These are phyloP conservation scores for Drosophila kikkawai DNA, from an alignment of 1,140 invertebrate species.

Conservation along the genomic window DNA sequence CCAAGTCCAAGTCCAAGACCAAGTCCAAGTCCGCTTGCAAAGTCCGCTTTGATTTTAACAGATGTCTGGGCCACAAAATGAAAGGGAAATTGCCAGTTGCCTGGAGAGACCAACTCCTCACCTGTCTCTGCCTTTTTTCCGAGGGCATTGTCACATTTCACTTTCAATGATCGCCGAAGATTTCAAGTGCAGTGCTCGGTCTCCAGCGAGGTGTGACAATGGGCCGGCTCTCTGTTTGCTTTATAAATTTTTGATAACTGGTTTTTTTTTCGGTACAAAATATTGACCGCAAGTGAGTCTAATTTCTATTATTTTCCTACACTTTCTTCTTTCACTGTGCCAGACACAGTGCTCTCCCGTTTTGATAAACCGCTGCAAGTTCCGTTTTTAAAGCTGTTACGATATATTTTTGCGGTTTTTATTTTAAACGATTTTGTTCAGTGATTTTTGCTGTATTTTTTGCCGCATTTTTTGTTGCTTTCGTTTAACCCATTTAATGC, in stretches of 20 bases:
- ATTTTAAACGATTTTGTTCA: slow-evolving; percentile 22
- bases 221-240: slow-evolving; percentile 39
- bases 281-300: slow-evolving; percentile 73
- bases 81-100: slow-evolving; percentile 67
- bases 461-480: slow-evolving; percentile 69
- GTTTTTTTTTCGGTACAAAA: slow-evolving; percentile 27
- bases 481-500: slow-evolving; percentile 82
- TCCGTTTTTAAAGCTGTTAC: slow-evolving; percentile 67
- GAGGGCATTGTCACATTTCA: slow-evolving; percentile 82
- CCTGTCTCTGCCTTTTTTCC: slow-evolving; percentile 10
- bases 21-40: background rate
- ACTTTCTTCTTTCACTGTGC: slow-evolving; percentile 82
- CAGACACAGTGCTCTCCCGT: slow-evolving; percentile 44
- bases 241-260: slow-evolving; percentile 49
- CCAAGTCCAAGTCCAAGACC: background rate
- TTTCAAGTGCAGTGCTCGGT: slow-evolving; percentile 34
- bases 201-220: slow-evolving; percentile 64
- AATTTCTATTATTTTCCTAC: slow-evolving; percentile 76
- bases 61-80: slow-evolving; percentile 50
- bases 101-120: slow-evolving; percentile 11
- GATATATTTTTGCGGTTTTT: slow-evolving; percentile 66
- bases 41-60: slow-evolving; percentile 27
- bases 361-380: slow-evolving; percentile 32
- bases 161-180: slow-evolving; percentile 60
- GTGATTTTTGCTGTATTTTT: slow-evolving; percentile 12